phyloP scores from a whole-genome alignment of 2,888 invertebrate genomes.

The Sinodicranocentrus sp. region DNA sequence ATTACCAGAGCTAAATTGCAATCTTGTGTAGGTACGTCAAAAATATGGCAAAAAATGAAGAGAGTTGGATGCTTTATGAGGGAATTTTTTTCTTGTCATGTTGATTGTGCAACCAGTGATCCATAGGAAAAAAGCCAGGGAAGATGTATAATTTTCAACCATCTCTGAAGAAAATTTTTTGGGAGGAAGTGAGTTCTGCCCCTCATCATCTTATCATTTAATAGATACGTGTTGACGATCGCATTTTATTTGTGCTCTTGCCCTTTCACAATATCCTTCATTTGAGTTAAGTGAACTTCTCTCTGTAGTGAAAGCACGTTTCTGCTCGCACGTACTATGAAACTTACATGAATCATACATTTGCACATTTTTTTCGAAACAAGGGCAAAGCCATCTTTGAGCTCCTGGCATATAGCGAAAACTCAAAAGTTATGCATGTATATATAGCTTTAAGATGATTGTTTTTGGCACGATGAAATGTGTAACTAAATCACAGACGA shows the following conservation, averaged over 20 bases:
- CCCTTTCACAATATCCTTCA: slow-evolving; percentile 18
- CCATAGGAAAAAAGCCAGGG: slow-evolving; percentile 11
- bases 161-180: not conserved
- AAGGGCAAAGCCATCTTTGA: slow-evolving; percentile 1
- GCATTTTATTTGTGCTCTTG: slow-evolving; percentile 15
- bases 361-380: slow-evolving; percentile 25
- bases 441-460: slow-evolving; percentile 8
- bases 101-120: slow-evolving; percentile 13
- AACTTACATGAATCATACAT: slow-evolving; percentile 53
- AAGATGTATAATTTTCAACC: slow-evolving; percentile 1
- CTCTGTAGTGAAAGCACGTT: slow-evolving; percentile 53
- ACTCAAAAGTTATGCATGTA: no score
- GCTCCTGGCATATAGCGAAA: not conserved
- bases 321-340: slow-evolving; percentile 42
- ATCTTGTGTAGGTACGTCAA: no score
- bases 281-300: not conserved
- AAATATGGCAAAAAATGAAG: no score
- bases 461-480: slow-evolving; percentile 18
- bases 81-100: slow-evolving; percentile 14
- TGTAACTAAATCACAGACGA: slow-evolving; percentile 22
- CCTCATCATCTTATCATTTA: not conserved
- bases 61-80: no score
- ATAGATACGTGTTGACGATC: not conserved
- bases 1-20: no score
- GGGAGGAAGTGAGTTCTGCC: slow-evolving; percentile 2